Base-by-base conservation (phyloP, 2,113 vertebrate genomes). In the Telmatochromis sp. region DNA sequence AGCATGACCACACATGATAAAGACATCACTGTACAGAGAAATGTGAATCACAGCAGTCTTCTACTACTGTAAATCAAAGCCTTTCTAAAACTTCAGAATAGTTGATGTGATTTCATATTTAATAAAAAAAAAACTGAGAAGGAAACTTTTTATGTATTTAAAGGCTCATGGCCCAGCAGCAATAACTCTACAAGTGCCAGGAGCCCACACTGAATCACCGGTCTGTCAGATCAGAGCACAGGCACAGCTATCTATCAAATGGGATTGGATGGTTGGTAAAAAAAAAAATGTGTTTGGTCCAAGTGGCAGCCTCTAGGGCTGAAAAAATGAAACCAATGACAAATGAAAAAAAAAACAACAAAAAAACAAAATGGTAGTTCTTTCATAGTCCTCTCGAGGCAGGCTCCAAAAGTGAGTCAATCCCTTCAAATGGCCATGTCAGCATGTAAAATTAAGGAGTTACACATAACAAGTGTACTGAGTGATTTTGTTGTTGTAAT, bases 1-100 rank as follows among this genome's bases (percentile, higher is more conserved):
- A 45, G 1, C 68, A 45, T 45, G 37, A 93, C 47, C 65, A 37
- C 93, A 90, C 81, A 89, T 86, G 84, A 93, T 81, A 85, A 90
- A 85, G 21, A 87, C 86, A 83, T 92, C 82, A 86, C 54, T 8
- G 8, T 28, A 23, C 53, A 79, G 40, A 23, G 14, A 82, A 85
- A 92, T 88, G 85, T n/a, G 53, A 91, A 81, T 82, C 47, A 80
- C 89, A 87, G 33, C 12, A 21, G 45, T 78, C 42, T 73, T 45
- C 40, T 50, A 1, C 15, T 55, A 47, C 28, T 33, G 17, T 14
- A 23, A 23, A 81, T 81, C 42, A 60, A 28, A 47, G 40, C 4
- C 42, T 78, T 78, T 50, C 26, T 50, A 31, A 78, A 31, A 51
- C 45, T 50, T 31, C 17, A n/a, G 73, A 51, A 78, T 31, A 78